Evolutionary conservation across 2,888 invertebrate species (phyloP).

Genomic region (Plemyria rubiginata): DNA sequence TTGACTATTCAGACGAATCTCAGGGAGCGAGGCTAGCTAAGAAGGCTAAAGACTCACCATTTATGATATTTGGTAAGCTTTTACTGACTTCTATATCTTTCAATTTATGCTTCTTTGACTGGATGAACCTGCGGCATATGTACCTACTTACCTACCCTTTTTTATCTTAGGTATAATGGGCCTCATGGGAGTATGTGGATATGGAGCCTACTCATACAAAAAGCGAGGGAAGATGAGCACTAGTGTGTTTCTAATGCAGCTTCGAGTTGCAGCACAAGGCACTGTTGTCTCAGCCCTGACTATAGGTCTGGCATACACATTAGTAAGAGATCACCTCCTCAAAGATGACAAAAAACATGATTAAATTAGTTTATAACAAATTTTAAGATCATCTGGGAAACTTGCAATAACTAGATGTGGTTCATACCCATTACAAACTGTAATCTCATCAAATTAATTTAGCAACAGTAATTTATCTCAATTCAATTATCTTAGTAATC

Average conservation of each 20-base stretch:
- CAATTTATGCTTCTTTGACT: neutral
- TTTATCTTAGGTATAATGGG: constrained; percentile 87
- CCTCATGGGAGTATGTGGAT: constrained; percentile 86
- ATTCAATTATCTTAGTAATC: neutral
- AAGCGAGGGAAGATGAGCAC: constrained; percentile 90
- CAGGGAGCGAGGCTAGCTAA: constrained; percentile 84
- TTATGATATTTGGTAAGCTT: constrained; percentile 88
- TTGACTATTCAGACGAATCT: constrained; percentile 82
- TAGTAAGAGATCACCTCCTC: constrained; percentile 83
- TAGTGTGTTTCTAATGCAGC: constrained; percentile 93
- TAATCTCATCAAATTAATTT: constrained; percentile 42
- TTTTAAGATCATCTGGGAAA: constrained; percentile 29
- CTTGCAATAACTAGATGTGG: neutral
- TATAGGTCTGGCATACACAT: constrained; percentile 88
- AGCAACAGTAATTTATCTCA: constrained; percentile 27
- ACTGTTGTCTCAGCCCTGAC: constrained; percentile 91
- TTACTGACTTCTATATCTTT: constrained; percentile 11
- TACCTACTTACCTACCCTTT: neutral
- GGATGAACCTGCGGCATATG: neutral
- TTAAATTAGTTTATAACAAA: constrained; percentile 36
- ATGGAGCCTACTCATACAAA: constrained; percentile 91
- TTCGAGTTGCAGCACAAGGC: constrained; percentile 94
- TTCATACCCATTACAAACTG: neutral
- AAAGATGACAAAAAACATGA: constrained; percentile 68
- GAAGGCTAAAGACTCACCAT: constrained; percentile 89